A percentile compares a stretch with the other conserved stretches of the same genome.
Evolutionary conservation across 2,797 vertebrate genomes (phyloP).

Genomic region (Poecile montanus): DNA sequence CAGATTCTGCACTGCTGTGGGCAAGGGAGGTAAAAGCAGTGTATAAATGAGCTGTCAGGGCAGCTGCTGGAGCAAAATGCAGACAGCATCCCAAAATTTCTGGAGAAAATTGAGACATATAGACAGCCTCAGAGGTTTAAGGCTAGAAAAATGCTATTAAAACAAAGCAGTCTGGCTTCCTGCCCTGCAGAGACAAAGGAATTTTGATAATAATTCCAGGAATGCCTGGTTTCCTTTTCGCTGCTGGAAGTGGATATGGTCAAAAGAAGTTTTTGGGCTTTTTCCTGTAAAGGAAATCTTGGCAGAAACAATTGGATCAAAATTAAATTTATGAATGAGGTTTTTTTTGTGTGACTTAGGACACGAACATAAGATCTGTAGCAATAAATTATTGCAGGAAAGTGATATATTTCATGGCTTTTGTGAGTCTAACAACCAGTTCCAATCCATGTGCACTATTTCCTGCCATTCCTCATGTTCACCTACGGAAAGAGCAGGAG

Average conservation of each 20-base stretch:
- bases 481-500: not conserved
- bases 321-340: not conserved
- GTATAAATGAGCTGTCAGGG: not conserved
- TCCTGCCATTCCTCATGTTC: not conserved
- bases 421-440: not conserved
- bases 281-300: not conserved
- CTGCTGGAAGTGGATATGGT: not conserved
- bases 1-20: not conserved
- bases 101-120: not conserved
- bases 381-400: not conserved
- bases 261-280: not conserved
- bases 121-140: not conserved
- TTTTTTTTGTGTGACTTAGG: not conserved
- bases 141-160: constrained; percentile 9
- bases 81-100: not conserved
- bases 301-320: not conserved
- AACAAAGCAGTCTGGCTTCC: constrained; percentile 23
- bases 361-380: not conserved
- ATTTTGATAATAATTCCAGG: constrained; percentile 47
- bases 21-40: not conserved
- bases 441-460: not conserved
- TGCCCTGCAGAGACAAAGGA: constrained; percentile 26
- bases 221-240: constrained; percentile 36
- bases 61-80: not conserved
- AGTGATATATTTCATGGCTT: not conserved